Conservation (phyloP, 2,888 invertebrate genomes). For the Catocala nupta region DNA sequence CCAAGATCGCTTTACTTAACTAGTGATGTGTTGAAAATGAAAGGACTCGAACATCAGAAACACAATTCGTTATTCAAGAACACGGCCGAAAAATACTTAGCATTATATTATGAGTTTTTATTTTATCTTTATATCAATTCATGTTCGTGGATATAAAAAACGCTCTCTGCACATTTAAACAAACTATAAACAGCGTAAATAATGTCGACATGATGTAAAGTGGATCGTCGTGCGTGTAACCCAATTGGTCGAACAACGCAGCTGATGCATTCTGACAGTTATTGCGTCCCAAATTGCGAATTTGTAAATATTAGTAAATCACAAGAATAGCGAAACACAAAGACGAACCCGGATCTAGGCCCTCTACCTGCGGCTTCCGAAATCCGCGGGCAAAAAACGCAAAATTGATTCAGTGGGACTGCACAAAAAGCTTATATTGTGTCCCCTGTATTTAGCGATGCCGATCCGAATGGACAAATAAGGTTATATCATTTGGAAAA, state of each 20-base stretch:
- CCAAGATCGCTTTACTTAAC: constrained; percentile 37
- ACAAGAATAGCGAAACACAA: constrained; percentile 73
- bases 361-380: constrained; percentile 87
- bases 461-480: constrained; percentile 80
- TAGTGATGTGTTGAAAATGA: constrained; percentile 37
- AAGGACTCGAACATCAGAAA: constrained; percentile 26
- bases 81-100: constrained; percentile 25
- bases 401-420: constrained; percentile 81
- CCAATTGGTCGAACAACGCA: constrained; percentile 76
- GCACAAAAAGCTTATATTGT: constrained; percentile 77
- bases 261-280: constrained; percentile 82
- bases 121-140: constrained; percentile 32
- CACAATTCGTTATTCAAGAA: constrained; percentile 33
- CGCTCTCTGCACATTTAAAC: constrained; percentile 29
- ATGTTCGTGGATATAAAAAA: constrained; percentile 39
- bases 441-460: constrained; percentile 80
- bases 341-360: constrained; percentile 81
- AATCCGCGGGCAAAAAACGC: constrained; percentile 78
- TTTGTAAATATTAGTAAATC: constrained; percentile 83
- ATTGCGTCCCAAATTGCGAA: constrained; percentile 81
- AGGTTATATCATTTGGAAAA: constrained; percentile 81
- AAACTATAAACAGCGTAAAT: constrained; percentile 54
- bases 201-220: constrained; percentile 51
- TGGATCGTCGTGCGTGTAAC: constrained; percentile 58
- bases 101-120: constrained; percentile 34